These are phyloP conservation scores for Callocephalon fimbriatum DNA, from an alignment of 2,113 vertebrate genomes.

Conservation along the genomic window DNA sequence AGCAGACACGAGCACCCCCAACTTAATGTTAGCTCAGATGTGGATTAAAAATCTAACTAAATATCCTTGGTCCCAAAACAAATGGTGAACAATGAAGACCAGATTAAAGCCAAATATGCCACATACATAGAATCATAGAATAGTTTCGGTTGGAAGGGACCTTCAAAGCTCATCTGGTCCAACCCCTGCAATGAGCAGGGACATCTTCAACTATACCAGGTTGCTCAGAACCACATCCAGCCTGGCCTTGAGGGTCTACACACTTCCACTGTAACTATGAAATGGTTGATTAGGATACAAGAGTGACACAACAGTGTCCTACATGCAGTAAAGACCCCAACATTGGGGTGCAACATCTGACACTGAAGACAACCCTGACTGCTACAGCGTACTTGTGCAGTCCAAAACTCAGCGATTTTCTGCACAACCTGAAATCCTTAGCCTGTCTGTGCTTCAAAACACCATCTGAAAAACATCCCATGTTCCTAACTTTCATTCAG, in stretches of 20 bases:
- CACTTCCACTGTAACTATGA: background rate
- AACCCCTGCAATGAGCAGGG: background rate
- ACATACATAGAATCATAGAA: background rate
- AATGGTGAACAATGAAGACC: background rate
- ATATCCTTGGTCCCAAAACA: background rate
- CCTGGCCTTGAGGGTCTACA: background rate
- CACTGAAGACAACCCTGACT: background rate
- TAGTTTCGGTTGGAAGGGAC: background rate
- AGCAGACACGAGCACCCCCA: background rate
- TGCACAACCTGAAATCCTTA: background rate
- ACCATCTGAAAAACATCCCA: background rate
- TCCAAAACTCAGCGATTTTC: background rate
- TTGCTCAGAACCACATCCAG: background rate
- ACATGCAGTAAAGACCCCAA: background rate
- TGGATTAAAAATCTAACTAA: background rate
- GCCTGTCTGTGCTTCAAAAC: background rate
- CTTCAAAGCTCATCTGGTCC: background rate
- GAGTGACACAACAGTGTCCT: background rate
- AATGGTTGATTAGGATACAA: background rate
- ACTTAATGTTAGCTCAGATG: background rate
- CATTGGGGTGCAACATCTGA: rapidly evolving
- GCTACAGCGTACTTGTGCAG: background rate
- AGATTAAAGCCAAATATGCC: background rate
- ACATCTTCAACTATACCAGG: background rate
- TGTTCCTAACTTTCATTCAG: background rate